Conservation (phyloP, 2,797 vertebrate species). For the Decapterus maruadsi region DNA sequence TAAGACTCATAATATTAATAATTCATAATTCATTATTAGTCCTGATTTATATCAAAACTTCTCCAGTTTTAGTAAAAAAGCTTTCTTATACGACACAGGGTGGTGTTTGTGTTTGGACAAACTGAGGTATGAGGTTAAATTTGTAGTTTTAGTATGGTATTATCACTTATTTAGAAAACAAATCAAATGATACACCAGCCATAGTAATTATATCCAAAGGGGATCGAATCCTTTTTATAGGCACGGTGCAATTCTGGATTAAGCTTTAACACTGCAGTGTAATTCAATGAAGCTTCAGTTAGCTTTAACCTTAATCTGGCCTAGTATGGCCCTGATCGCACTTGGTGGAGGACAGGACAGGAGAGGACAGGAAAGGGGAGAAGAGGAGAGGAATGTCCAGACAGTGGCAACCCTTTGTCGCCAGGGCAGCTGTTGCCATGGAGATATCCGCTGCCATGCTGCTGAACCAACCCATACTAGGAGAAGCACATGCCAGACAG, state of each 20-base stretch:
- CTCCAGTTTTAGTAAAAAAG: not conserved
- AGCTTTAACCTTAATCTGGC: conserved; percentile 73
- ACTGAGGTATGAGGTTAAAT: not conserved
- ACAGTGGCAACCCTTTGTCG: conserved; percentile 68
- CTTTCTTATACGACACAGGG: too few species aligned
- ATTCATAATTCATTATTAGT: not conserved
- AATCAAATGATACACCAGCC: conserved; percentile 2
- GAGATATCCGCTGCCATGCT: conserved; percentile 61
- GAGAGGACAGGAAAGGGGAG: conserved; percentile 19
- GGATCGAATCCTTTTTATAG: conserved; percentile 53
- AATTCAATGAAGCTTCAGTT: conserved; percentile 63
- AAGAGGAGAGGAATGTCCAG: conserved; percentile 52
- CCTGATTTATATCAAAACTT: not conserved
- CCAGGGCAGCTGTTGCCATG: conserved; percentile 74
- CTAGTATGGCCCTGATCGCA: conserved; percentile 26
- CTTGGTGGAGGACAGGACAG: conserved; percentile 14
- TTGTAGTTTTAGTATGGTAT: not conserved
- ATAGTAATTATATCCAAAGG: conserved; percentile 33
- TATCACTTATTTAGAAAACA: conserved; percentile 5
- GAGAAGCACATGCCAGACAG: conserved; percentile 71
- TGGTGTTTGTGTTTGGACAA: not conserved
- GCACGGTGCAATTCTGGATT: conserved; percentile 53
- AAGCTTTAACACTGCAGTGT: conserved; percentile 52
- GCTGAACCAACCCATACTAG: conserved; percentile 60
- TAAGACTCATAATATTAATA: not conserved